A percentile compares a stretch with the other conserved stretches of the same genome.
Conservation (phyloP, 2,888 invertebrate genomes). For the Conus canariensis region DNA sequence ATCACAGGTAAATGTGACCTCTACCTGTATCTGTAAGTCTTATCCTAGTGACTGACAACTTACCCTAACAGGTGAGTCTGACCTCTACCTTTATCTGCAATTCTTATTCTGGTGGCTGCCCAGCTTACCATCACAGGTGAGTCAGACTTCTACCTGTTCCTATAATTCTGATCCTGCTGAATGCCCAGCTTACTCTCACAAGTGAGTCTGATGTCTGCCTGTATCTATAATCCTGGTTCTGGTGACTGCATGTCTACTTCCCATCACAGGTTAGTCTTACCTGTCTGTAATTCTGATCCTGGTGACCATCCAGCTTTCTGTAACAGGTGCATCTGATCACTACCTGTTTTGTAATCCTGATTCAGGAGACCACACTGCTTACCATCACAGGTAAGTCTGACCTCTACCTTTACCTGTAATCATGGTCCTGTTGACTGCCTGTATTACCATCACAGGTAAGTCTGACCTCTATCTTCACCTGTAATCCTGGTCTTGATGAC, state of each 20-base stretch:
- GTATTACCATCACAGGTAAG: slow-evolving; percentile 80
- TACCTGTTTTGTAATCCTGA: too few species aligned
- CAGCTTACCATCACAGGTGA: slow-evolving; percentile 70
- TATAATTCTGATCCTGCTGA: slow-evolving; percentile 76
- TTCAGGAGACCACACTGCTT: too few species aligned
- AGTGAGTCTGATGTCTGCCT: slow-evolving; percentile 65
- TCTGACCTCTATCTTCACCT: slow-evolving; percentile 51
- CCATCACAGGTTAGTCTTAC: too few species aligned
- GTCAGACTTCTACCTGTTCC: background rate
- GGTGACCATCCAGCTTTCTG: too few species aligned
- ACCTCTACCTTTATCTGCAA: slow-evolving; percentile 51
- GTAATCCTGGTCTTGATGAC: slow-evolving; percentile 79
- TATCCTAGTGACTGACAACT: slow-evolving; percentile 79
- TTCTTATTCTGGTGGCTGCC: slow-evolving; percentile 79
- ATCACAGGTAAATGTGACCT: slow-evolving; percentile 76
- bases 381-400: too few species aligned
- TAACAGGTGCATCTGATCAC: too few species aligned
- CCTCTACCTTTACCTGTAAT: slow-evolving; percentile 58
- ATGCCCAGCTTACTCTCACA: slow-evolving; percentile 80
- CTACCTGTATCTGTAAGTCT: slow-evolving; percentile 64
- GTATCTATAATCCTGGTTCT: slow-evolving; percentile 67
- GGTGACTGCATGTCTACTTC: slow-evolving; percentile 74
- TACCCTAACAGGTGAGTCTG: slow-evolving; percentile 79
- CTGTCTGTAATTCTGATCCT: too few species aligned
- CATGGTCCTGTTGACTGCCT: slow-evolving; percentile 79